Evolutionary conservation across 1,140 invertebrate genomes (phyloP), one percentile per base, ranked within the genome.

Genomic region (Brachionus sp.): DNA sequence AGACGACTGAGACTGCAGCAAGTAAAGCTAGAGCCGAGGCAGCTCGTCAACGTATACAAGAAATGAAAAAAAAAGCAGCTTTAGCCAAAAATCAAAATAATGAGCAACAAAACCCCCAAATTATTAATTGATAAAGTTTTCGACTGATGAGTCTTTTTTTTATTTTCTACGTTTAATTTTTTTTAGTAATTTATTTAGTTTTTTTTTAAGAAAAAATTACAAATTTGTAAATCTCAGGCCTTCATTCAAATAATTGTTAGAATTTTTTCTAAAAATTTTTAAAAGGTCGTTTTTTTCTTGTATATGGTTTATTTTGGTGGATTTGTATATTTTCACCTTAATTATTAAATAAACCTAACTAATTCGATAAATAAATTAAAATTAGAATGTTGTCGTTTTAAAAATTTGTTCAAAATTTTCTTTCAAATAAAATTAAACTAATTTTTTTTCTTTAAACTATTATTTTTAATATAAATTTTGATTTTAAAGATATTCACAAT

Each of bases 121-220:
- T 70, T 9, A 70, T 39, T 42, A 70, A 70, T 70, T 70, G 66
- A 70, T 33, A 66, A 66, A 13, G 25, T 66, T 66, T 73, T 73
- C 2, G 16, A 73, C 35, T 73, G 5, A 4, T 16, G 16, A 39
- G 13, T 73, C 37, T 73, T 73, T 73, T 73, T 73, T 73, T 73
- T 73, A 39, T 75, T 75, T 75, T 75, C 70, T 75, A 75, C 66
- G 66, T 70, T 70, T 70, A 70, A 70, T 44, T 70, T 70, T 68
- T 70, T 70, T 70, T 70, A 70, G 66, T 70, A 70, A 70, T 70
- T 70, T 70, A 70, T 70, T 70, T 35, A 70, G 37, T 70, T 70
- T 70, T 70, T 70, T 39, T 39, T 39, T 19, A 70, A 70, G 19
- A 37, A 70, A 70, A 37, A n/a, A 68, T 42, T 70, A 66, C 25